Base-by-base conservation (phyloP, 2,888 invertebrate species). In the Beris morrisii region DNA sequence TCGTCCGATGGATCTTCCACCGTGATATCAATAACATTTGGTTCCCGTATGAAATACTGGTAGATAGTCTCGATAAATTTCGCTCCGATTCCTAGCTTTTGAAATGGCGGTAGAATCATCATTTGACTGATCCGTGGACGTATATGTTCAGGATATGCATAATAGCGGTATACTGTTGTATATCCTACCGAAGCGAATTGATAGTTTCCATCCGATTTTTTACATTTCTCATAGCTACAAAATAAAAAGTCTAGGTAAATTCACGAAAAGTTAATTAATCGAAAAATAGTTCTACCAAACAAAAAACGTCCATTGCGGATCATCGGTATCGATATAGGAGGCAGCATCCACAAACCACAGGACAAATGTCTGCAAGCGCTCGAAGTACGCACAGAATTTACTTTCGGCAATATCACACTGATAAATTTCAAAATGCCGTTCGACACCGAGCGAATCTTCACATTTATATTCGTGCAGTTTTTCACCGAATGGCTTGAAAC, bases 291-390 rank as follows among this genome's bases (percentile, higher is more conserved):
- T 53, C 31, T 82, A 92, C 89, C 92, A 85, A 72, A 90, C 87
- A 76, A 92, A 93, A 76, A 91, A 93, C 65, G 88, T 86, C 97
- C 98, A 99, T 73, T 90, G 88, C 12, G 91, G 88, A 83, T 99
- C 98, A 78, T 93, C 92, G 4, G 89, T 84, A 80, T 97, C 97
- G 72, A 99, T 93, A 75, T 90, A 96, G 44, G 92, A 93, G 1
- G 96, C 97, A 12, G 94, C 97, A 84, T 99, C 98, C 72, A 99
- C 94, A 81, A 90, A 98, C 92, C 95, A 97, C 67, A 97, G 82
- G 9, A 97, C 84, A 75, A 97, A 93, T 0, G 95, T 93, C 81
- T 97, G 95, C 72, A 97, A 83, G 63, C 92, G 85, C 71, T 88
- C 84, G 78, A 97, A 94, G 77, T 89, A 97, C 4, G 85, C 84